A percentile compares a stretch with the other conserved stretches of the same genome.
phyloP scores from a whole-genome alignment of 2,113 vertebrate genomes.

The Platichthys stellatus region DNA sequence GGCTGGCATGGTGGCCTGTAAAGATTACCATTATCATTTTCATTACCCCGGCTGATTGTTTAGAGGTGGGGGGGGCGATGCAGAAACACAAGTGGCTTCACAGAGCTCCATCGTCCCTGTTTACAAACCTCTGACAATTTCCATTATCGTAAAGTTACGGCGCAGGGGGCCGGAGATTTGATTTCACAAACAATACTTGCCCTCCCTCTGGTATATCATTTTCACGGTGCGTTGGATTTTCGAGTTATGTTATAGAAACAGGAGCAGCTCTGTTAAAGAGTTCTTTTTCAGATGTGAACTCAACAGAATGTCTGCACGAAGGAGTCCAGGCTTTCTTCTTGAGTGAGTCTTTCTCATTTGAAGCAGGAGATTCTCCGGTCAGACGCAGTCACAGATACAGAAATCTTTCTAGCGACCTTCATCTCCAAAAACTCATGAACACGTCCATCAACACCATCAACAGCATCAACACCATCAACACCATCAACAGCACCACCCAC shows the following conservation, averaged over 20 bases:
- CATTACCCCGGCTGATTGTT: conserved; percentile 74
- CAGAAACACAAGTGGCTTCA: conserved; percentile 47
- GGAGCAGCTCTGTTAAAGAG: neutral
- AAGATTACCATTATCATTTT: conserved; percentile 82
- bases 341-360: too few species aligned
- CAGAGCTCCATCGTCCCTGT: conserved; percentile 56
- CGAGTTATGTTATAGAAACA: conserved; percentile 1
- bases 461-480: too few species aligned
- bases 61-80: conserved; percentile 36
- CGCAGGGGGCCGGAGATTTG: conserved; percentile 45
- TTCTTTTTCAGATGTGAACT: neutral
- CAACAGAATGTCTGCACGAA: too few species aligned
- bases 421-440: too few species aligned
- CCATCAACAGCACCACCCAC: too few species aligned
- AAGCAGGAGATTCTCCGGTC: too few species aligned
- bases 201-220: conserved; percentile 42
- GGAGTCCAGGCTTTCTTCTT: too few species aligned
- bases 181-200: conserved; percentile 43
- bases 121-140: conserved; percentile 67
- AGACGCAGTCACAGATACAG: too few species aligned
- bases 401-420: too few species aligned
- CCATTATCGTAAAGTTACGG: conserved; percentile 61
- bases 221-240: conserved; percentile 13
- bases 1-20: conserved; percentile 74
- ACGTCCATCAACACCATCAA: too few species aligned